Base-by-base conservation (phyloP, 2,797 vertebrate species). In the Scarus forsteni region DNA sequence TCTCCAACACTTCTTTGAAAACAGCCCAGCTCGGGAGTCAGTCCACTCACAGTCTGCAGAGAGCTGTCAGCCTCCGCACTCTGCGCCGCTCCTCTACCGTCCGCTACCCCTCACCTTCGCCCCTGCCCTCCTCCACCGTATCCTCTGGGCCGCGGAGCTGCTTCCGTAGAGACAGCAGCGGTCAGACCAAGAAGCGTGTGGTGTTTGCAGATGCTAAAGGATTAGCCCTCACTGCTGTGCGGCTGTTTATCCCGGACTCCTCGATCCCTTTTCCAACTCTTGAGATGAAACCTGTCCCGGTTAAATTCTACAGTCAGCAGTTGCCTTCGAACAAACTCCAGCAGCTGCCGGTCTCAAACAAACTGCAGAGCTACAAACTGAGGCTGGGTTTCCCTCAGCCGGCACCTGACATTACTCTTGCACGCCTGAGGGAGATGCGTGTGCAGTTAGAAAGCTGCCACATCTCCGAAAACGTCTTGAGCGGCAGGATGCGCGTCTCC, bases 131-230 rank as follows among this genome's bases (percentile, higher is more conserved):
- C 27, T 66, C 66, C 43, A 15, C 70, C 8, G 0, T 0, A 12
- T 0, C 59, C 39, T 0, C 83, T 27, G 59, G 45, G 27, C 0
- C 77, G 19, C 84, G 72, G 39, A 89, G 91, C 73, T 77, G 58
- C 42, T 78, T 94, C 59, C 89, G 73, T 52, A 85, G 56, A 34
- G 50, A 77, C 27, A 18, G 39, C 59, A 62, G 67, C 11, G 54
- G 60, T 1, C 46, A n/a, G 9, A 85, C 70, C 67, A 95, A 94
- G 75, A 97, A 97, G 76, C 90, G 61, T 0, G 95, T 96, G 0
- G 92, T 95, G n/a, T 96, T 97, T 18, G 95, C 96, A 0, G 96
- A 97, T 10, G 72, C 88, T 7, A 93, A 86, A 62, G 95, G 97
- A 15, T 55, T 95, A n/a, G 77, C 95, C 0, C 90, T 97, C 34